Percentiles rank a stretch among this genome's conserved stretches.
Conservation (phyloP, 1,140 invertebrate species). For the Neotoxoptera formosana region DNA sequence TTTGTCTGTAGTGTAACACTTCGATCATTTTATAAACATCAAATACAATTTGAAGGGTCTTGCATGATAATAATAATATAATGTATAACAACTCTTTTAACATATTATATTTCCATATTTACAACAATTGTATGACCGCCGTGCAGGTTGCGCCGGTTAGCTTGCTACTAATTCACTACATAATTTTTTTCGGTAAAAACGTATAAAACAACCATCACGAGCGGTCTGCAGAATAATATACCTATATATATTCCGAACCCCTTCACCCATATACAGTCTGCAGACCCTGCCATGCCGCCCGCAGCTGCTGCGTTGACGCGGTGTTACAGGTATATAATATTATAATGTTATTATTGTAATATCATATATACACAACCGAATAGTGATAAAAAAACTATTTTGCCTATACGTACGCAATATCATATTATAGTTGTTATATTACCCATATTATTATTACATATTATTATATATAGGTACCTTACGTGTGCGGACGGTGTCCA, state of each 20-base stretch:
- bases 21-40: not conserved
- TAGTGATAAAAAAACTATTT: conserved; percentile 18
- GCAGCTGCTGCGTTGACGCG: too few relatives aligned
- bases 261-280: not conserved
- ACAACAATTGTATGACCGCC: not conserved
- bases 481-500: not conserved
- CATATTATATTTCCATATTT: not conserved
- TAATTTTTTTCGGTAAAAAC: not conserved
- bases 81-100: not conserved
- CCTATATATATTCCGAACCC: too few relatives aligned
- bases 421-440: not conserved
- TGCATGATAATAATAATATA: not conserved
- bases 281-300: not conserved
- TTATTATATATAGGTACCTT: too few relatives aligned
- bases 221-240: too few relatives aligned
- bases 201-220: not conserved
- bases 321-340: not conserved
- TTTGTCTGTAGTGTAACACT: not conserved
- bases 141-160: not conserved
- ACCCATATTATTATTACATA: not conserved
- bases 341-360: too few relatives aligned
- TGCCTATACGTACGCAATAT: not conserved
- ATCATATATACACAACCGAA: not conserved
- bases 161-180: not conserved
- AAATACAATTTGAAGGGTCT: not conserved